Evolutionary conservation across 2,113 vertebrate species (phyloP).

Genomic region (Pteropus alecto): DNA sequence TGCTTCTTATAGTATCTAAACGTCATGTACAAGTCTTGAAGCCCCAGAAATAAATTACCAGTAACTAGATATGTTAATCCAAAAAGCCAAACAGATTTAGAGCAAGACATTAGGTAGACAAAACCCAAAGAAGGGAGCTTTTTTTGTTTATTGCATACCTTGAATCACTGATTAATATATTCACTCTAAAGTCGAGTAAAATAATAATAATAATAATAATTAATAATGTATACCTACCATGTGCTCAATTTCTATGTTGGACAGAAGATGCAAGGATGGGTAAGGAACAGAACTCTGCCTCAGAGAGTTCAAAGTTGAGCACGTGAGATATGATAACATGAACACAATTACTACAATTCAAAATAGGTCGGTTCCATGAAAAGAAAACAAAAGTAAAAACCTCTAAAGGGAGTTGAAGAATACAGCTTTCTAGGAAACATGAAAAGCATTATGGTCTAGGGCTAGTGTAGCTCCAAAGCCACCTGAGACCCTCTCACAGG

Average conservation of each 20-base stretch:
- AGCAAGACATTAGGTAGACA: neutral
- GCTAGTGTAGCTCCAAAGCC: neutral
- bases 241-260: neutral
- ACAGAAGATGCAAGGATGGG: neutral
- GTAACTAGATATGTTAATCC: neutral
- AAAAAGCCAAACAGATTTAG: neutral
- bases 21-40: neutral
- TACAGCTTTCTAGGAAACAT: neutral
- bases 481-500: neutral
- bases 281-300: neutral
- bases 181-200: neutral
- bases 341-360: neutral
- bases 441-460: neutral
- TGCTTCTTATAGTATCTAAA: neutral
- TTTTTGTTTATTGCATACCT: neutral
- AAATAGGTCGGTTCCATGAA: neutral
- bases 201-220: neutral
- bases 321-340: neutral
- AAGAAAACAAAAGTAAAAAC: neutral
- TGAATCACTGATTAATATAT: neutral
- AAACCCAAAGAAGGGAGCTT: neutral
- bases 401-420: neutral
- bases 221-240: neutral
- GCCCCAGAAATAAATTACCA: neutral
- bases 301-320: neutral